Conservation (phyloP, 2,113 vertebrate genomes). For the Eubucco bourcierii region DNA sequence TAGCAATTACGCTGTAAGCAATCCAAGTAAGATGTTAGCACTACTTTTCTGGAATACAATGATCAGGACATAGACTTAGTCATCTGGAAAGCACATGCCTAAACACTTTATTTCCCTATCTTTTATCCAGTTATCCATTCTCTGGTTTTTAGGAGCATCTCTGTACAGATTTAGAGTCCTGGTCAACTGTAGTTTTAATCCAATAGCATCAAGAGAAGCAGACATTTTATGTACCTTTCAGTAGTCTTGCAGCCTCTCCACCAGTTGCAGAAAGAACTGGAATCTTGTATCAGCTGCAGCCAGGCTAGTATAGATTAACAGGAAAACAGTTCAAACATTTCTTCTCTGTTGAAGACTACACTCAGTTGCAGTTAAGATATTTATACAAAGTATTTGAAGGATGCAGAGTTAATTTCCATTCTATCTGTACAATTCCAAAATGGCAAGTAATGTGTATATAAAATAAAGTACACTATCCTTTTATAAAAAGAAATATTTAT, state of each 20-base stretch:
- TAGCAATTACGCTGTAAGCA: neutral
- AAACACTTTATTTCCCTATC: neutral
- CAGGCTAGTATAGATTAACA: neutral
- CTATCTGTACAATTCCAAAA: neutral
- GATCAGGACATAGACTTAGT: neutral
- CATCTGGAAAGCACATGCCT: neutral
- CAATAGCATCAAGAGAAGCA: neutral
- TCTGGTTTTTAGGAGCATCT: neutral
- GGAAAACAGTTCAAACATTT: neutral
- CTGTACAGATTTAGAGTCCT: neutral
- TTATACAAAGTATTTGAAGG: neutral
- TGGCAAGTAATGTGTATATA: neutral
- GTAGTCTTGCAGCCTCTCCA: neutral
- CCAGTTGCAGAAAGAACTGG: neutral
- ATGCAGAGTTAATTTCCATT: neutral
- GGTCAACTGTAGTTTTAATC: neutral
- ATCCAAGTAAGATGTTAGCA: neutral
- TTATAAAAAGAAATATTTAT: neutral
- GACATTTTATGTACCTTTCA: neutral
- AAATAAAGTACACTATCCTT: neutral
- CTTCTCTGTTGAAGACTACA: neutral
- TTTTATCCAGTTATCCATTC: neutral
- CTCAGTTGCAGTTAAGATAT: neutral
- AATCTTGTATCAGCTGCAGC: neutral
- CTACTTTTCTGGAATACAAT: neutral